Evolutionary conservation across 2,113 vertebrate genomes (phyloP), one percentile per base, ranked within the genome.

Genomic region (Pteronura brasiliensis): DNA sequence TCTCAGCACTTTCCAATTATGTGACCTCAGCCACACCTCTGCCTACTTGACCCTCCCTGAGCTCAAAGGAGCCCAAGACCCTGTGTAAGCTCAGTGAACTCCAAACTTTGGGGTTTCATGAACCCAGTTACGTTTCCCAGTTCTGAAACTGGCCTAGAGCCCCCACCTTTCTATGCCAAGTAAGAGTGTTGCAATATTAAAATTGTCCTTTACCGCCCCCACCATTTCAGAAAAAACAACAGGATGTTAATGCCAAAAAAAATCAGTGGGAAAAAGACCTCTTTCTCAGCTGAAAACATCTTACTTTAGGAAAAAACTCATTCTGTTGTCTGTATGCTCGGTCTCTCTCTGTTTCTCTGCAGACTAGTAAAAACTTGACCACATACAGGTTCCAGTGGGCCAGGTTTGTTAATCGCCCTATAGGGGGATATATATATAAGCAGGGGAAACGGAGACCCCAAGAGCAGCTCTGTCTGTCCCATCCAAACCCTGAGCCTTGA

Each of bases 1-100:
- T 57, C 77, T 59, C 8, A 0, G 0, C 71, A 8, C 77, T 27
- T 39, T 61, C 52, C 27, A 3, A 36, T 18, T 1, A 0, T 9
- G 14, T 27, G 65, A 15, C 11, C 27, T 89, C 86, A 82, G 77
- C 77, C 29, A 14, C 39, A 29, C 12, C 80, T 5, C 6, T 14
- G 67, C 80, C 20, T 44, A 9, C 9, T 8, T 6, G 15, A 11
- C 14, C 8, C 15, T 4, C 34, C 34, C 65, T 72, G 12, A 52
- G 18, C 27, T 61, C 55, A 20, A 82, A 61, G 85, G 9, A 63
- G 27, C 42, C 79, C 77, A 11, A 74, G 86, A 74, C 27, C 52
- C 10, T 4, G 2, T 27, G 57, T 76, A 15, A 44, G 44, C 20
- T 67, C n/a, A 23, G 21, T 13, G 3, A 36, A 36, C 69, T 67